These are phyloP conservation scores for Cecropterus lyciades DNA, from an alignment of 1,140 invertebrate species.

Conservation along the genomic window DNA sequence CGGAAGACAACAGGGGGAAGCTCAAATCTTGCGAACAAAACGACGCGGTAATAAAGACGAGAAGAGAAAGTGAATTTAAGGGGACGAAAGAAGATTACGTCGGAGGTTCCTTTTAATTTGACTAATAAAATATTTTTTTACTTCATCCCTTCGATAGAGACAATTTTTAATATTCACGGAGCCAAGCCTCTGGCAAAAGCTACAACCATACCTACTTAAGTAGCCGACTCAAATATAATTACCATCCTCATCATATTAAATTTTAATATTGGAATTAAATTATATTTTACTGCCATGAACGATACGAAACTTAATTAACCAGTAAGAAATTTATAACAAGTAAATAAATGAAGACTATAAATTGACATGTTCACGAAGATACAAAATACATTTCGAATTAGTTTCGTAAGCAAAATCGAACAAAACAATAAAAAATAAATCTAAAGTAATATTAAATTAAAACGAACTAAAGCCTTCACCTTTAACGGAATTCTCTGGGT, in stretches of 20 bases:
- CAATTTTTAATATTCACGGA: slow-evolving; percentile 43
- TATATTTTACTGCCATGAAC: too few relatives aligned
- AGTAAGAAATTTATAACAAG: too few relatives aligned
- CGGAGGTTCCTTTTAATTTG: slow-evolving; percentile 79
- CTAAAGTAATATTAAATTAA: slow-evolving; percentile 1
- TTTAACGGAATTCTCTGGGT: slow-evolving; percentile 3
- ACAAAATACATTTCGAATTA: too few relatives aligned
- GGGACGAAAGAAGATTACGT: slow-evolving; percentile 85
- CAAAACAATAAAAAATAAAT: too few relatives aligned
- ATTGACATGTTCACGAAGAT: too few relatives aligned
- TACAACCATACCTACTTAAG: too few relatives aligned
- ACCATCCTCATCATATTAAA: too few relatives aligned
- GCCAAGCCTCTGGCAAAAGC: background rate
- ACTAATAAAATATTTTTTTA: slow-evolving; percentile 61
- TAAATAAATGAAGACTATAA: too few relatives aligned
- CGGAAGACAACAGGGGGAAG: slow-evolving; percentile 67
- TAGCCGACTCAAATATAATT: too few relatives aligned
- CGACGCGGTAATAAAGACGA: slow-evolving; percentile 85
- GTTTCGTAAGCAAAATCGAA: too few relatives aligned
- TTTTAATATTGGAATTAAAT: too few relatives aligned
- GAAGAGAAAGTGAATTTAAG: slow-evolving; percentile 87
- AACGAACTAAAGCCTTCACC: background rate
- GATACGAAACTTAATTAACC: too few relatives aligned
- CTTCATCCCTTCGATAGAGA: slow-evolving; percentile 41
- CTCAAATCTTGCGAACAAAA: slow-evolving; percentile 84